These are phyloP conservation scores for Timema cristinae DNA, from an alignment of 2,888 invertebrate species.

Conservation along the genomic window DNA sequence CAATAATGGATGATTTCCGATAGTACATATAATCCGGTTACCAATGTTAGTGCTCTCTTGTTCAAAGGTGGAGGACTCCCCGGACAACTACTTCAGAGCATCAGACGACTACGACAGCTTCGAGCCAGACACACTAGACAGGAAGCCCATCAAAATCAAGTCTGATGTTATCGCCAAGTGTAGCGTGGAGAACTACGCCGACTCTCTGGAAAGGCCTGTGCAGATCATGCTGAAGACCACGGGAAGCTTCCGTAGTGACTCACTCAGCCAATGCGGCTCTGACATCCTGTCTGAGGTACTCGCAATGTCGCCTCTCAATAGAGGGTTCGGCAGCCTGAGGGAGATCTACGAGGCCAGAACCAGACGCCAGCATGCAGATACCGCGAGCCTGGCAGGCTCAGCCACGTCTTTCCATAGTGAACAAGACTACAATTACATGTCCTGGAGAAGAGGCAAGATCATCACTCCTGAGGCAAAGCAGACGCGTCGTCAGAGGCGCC, in stretches of 20 bases:
- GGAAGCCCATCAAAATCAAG: slow-evolving; percentile 63
- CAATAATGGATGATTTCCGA: too few relatives aligned
- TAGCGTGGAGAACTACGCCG: slow-evolving; percentile 40
- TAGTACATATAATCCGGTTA: too few relatives aligned
- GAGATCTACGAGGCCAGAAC: slow-evolving; percentile 67
- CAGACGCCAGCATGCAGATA: slow-evolving; percentile 9
- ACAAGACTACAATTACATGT: slow-evolving; percentile 18
- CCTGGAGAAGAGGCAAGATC: slow-evolving; percentile 41
- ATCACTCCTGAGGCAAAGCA: slow-evolving; percentile 70
- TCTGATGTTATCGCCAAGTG: slow-evolving; percentile 38
- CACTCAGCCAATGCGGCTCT: slow-evolving; percentile 17
- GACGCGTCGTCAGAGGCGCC: slow-evolving; percentile 65
- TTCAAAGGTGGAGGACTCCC: slow-evolving; percentile 59
- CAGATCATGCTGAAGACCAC: slow-evolving; percentile 63
- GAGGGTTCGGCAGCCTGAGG: slow-evolving; percentile 64
- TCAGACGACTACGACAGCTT: slow-evolving; percentile 73
- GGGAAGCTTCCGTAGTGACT: slow-evolving; percentile 63
- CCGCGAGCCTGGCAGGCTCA: slow-evolving; percentile 8
- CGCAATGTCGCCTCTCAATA: slow-evolving; percentile 30
- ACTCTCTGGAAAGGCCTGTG: slow-evolving; percentile 52
- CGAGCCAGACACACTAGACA: slow-evolving; percentile 80
- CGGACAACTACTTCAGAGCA: slow-evolving; percentile 69
- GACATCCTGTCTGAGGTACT: slow-evolving; percentile 18
- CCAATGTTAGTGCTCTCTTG: background rate
- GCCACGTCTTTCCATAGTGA: slow-evolving; percentile 16